Conservation (phyloP, 2,797 vertebrate genomes). For the Psittacula derbiana region DNA sequence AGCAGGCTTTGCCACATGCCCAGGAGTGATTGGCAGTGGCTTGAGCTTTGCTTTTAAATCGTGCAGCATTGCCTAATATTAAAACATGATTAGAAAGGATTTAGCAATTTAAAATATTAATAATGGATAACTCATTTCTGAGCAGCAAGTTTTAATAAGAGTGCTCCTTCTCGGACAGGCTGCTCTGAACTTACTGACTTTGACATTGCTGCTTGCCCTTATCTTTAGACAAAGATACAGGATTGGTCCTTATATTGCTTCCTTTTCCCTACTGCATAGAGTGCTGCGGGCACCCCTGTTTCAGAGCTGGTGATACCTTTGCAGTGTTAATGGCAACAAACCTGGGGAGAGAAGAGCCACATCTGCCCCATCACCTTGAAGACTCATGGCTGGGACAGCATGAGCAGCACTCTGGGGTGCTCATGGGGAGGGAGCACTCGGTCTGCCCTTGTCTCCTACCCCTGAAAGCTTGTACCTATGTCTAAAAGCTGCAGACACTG, state of each 20-base stretch:
- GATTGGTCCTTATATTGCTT: fast-evolving
- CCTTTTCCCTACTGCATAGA: background rate
- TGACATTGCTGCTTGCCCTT: background rate
- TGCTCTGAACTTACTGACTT: background rate
- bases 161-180: fast-evolving
- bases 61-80: slow-evolving; percentile 10
- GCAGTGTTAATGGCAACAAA: background rate
- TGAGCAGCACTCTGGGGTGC: background rate
- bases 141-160: background rate
- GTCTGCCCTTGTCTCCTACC: background rate
- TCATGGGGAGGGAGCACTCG: fast-evolving
- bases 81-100: slow-evolving; percentile 25
- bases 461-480: too few relatives aligned
- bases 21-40: background rate
- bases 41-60: slow-evolving; percentile 41
- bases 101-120: slow-evolving; percentile 48
- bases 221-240: background rate
- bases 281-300: background rate
- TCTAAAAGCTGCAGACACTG: background rate
- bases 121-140: slow-evolving; percentile 15
- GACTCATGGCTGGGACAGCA: fast-evolving
- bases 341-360: background rate
- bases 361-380: background rate
- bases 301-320: background rate
- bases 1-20: background rate